phyloP scores from a whole-genome alignment of 2,888 invertebrate genomes.

The Melanostoma mellinum region DNA sequence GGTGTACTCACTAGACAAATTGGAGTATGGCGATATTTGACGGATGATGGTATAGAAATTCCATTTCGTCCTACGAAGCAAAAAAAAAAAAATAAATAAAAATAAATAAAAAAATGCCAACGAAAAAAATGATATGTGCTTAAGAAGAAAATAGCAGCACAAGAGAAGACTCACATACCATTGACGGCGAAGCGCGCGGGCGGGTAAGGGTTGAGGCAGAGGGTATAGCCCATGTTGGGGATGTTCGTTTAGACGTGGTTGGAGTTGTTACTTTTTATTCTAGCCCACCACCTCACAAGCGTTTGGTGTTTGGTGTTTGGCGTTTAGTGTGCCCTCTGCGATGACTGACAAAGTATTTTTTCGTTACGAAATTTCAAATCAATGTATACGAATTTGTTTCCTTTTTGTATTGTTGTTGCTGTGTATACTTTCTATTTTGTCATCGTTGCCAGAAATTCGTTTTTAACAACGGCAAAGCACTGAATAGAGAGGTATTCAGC shows the following conservation, averaged over 20 bases:
- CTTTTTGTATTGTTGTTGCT: slow-evolving; percentile 11
- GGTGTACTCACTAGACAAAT: slow-evolving; percentile 59
- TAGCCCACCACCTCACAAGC: slow-evolving; percentile 29
- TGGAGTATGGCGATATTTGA: slow-evolving; percentile 58
- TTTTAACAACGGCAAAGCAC: slow-evolving; percentile 65
- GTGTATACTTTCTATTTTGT: slow-evolving; percentile 46
- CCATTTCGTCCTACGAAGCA: slow-evolving; percentile 30
- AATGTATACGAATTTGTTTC: slow-evolving; percentile 53
- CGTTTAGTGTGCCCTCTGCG: slow-evolving; percentile 38
- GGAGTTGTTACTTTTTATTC: not conserved
- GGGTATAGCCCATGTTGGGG: slow-evolving; percentile 36
- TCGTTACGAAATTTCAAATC: slow-evolving; percentile 65
- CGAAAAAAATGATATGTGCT: slow-evolving; percentile 15
- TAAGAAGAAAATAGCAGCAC: slow-evolving; percentile 51
- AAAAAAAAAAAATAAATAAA: not conserved
- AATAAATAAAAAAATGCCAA: slow-evolving; percentile 1
- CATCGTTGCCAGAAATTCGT: slow-evolving; percentile 66
- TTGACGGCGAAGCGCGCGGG: slow-evolving; percentile 47
- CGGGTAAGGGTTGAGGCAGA: slow-evolving; percentile 15
- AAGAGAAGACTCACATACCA: slow-evolving; percentile 56
- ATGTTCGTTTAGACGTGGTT: slow-evolving; percentile 10
- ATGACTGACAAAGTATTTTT: slow-evolving; percentile 67
- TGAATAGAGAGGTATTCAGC: slow-evolving; percentile 65
- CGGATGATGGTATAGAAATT: slow-evolving; percentile 66
- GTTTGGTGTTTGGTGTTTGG: not conserved